Base-by-base conservation (phyloP, 2,888 invertebrate genomes). In the Cepaea hortensis region DNA sequence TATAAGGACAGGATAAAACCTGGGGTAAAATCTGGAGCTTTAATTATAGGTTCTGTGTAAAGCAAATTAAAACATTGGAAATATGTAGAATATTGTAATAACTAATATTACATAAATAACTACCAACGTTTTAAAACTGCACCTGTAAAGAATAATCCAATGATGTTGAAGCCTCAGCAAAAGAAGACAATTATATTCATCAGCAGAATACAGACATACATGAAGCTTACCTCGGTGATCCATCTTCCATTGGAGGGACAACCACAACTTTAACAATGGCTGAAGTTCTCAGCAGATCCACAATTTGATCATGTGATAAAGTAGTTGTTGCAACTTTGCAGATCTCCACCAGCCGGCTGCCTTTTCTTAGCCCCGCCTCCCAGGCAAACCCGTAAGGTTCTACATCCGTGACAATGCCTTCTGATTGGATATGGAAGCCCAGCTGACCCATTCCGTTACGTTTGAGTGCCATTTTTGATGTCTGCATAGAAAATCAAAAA, bases 371-470 rank as follows among this genome's bases (percentile, higher is more conserved):
- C n/a, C 98, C 98, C 3, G 97, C 97, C 90, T 95, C 94, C 94
- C 95, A 95, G 68, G 95, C 95, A 90, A 94, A 94, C 70, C 95
- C 95, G 89, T 94, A 94, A 88, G 93, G 96, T 94, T 98, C 98
- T n/a, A 98, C 98, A 92, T 98, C 97, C 4, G 98, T 98, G 62
- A 98, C 98, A 50, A 98, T 96, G 4, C 98, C 98, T 83, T 98
- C 98, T 23, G 97, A 97, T 93, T 98, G 98, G 70, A 98, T 97
- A 90, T 95, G 95, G 91, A 95, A 95, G 20, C 98, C 98, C 81
- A 98, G 96, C 93, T 98, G 98, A 20, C 97, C 97, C 91, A 97
- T 96, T 83, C 96, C 96, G 93, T 97, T 98, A 46, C 98, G 95
- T 92, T 96, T 96, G 88, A 98, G 95, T 85, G 96, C 96, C 91